Evolutionary conservation across 2,888 invertebrate species (phyloP).

Genomic region (Euspilapteryx auroguttella): DNA sequence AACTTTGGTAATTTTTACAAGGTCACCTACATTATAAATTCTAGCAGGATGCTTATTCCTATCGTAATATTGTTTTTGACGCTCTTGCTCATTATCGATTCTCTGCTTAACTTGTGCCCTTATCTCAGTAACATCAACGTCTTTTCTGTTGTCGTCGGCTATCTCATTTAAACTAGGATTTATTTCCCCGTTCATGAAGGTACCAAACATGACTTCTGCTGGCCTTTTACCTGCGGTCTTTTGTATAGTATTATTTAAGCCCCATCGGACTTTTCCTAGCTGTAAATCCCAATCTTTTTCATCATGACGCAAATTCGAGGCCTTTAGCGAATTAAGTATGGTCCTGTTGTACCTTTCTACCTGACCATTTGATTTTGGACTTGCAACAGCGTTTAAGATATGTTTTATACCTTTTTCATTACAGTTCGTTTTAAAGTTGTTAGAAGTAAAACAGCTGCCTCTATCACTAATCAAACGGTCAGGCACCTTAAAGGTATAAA

Average conservation of each 20-base stretch:
- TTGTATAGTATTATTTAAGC: conserved; percentile 2
- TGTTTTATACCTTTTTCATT: conserved; percentile 6
- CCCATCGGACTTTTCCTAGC: no score
- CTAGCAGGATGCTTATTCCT: conserved; percentile 1
- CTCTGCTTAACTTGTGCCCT: conserved; percentile 1
- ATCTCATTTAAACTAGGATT: neutral
- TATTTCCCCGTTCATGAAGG: neutral
- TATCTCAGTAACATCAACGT: neutral
- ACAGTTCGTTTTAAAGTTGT: conserved; percentile 5
- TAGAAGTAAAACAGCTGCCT: conserved; percentile 8
- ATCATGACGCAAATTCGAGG: neutral
- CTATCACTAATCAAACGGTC: conserved; percentile 8
- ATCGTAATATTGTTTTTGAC: conserved; percentile 1
- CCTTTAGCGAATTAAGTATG: neutral
- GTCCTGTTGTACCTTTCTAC: no score
- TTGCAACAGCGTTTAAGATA: no score
- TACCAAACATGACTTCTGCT: conserved; percentile 3
- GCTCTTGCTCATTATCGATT: conserved; percentile 1
- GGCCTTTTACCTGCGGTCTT: conserved; percentile 1
- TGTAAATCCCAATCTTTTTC: conserved; percentile 2
- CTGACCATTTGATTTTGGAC: no score
- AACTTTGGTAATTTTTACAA: conserved; percentile 2
- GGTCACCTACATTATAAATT: conserved; percentile 2
- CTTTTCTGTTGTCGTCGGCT: neutral
- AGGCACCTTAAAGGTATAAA: conserved; percentile 7